A percentile compares a stretch with the other conserved stretches of the same genome.
Conservation (phyloP, 1,140 invertebrate species). For the Andricus grossulariae region DNA sequence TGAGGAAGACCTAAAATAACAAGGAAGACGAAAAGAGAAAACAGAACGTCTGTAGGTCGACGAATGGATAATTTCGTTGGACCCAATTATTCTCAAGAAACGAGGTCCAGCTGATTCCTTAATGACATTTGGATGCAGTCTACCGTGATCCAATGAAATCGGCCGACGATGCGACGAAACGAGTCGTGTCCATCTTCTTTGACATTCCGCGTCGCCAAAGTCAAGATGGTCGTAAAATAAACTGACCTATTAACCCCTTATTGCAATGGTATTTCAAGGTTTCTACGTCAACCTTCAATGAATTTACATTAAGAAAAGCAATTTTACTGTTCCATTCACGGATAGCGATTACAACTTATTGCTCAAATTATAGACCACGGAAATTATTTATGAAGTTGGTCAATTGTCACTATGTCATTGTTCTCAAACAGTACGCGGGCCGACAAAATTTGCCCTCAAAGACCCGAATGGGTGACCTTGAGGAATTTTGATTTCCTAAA, state of each 20-base stretch:
- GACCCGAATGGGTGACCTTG: too few species aligned
- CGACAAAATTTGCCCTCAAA: too few species aligned
- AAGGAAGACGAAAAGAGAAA: slow-evolving; percentile 16
- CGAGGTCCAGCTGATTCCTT: slow-evolving; percentile 53
- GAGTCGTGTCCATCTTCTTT: slow-evolving; percentile 53
- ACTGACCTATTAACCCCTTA: slow-evolving; percentile 47
- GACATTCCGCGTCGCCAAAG: slow-evolving; percentile 46
- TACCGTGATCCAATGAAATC: slow-evolving; percentile 58
- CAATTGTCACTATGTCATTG: too few species aligned
- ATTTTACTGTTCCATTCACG: slow-evolving; percentile 3
- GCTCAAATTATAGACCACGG: neutral
- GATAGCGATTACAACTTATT: neutral
- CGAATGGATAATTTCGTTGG: slow-evolving; percentile 46
- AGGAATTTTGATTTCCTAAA: too few species aligned
- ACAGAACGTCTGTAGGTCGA: neutral
- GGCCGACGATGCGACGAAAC: slow-evolving; percentile 49
- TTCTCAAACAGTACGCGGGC: too few species aligned
- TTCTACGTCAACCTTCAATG: slow-evolving; percentile 16
- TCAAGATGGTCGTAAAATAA: slow-evolving; percentile 43
- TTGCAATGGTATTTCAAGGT: slow-evolving; percentile 28
- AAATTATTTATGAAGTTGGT: neutral
- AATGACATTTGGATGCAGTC: slow-evolving; percentile 52
- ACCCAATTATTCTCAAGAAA: slow-evolving; percentile 52
- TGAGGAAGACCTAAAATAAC: slow-evolving; percentile 40
- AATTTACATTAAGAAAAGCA: neutral